Evolutionary conservation across 2,888 invertebrate species (phyloP).

Genomic region (Folsomia manolachei): DNA sequence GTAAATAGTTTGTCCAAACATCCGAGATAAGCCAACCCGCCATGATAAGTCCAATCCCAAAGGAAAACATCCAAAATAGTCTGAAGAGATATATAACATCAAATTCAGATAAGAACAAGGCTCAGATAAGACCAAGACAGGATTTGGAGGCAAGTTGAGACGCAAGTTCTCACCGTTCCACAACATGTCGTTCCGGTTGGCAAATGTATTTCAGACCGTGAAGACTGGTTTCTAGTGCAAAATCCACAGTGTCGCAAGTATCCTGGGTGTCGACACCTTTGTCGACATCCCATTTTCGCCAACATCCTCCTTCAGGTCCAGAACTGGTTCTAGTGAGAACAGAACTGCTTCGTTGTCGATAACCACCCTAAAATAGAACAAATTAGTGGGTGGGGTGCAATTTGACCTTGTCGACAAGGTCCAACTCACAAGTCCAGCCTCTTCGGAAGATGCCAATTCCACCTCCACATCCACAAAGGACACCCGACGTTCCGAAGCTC

Average conservation of each 20-base stretch:
- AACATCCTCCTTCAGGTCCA: background rate
- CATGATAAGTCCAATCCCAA: slow-evolving; percentile 36
- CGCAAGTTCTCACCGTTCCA: background rate
- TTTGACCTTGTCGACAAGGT: too few species aligned
- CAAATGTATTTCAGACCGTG: slow-evolving; percentile 2
- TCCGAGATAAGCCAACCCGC: slow-evolving; percentile 45
- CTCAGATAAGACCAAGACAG: too few species aligned
- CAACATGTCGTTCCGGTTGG: background rate
- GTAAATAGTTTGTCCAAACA: slow-evolving; percentile 64
- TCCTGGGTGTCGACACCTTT: background rate
- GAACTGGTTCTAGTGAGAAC: too few species aligned
- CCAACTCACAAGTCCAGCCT: too few species aligned
- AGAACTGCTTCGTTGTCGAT: too few species aligned
- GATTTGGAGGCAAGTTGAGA: background rate
- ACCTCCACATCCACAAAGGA: background rate
- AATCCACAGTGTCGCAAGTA: background rate
- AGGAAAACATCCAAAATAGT: slow-evolving; percentile 47
- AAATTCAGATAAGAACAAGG: too few species aligned
- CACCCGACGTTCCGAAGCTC: background rate
- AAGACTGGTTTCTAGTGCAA: background rate
- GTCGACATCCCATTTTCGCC: background rate
- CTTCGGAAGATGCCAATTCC: too few species aligned
- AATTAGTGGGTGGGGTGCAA: background rate
- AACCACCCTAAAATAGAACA: too few species aligned
- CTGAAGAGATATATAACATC: too few species aligned